Evolutionary conservation across 1,140 invertebrate genomes (phyloP).

Genomic region (Laupala kohalensis): DNA sequence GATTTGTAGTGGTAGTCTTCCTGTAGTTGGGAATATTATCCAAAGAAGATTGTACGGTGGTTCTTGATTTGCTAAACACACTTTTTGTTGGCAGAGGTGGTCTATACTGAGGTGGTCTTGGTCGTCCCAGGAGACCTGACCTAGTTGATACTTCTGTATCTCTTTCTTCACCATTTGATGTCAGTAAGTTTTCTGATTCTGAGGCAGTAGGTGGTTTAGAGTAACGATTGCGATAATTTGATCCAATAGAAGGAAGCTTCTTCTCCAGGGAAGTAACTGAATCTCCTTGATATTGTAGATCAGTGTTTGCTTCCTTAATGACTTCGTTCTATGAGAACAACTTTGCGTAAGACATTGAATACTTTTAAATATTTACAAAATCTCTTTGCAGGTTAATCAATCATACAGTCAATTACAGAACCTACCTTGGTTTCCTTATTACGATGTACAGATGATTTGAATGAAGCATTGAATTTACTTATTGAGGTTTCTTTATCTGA

Average conservation of each 20-base stretch:
- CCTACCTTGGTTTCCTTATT: neutral
- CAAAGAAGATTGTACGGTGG: neutral
- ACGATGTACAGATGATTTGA: neutral
- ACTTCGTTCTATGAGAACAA: no score
- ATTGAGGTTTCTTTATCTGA: neutral
- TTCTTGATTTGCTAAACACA: neutral
- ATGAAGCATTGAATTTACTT: neutral
- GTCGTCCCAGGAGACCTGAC: neutral
- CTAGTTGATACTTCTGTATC: neutral
- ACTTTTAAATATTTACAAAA: neutral
- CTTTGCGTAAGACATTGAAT: no score
- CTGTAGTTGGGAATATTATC: neutral
- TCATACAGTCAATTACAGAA: neutral
- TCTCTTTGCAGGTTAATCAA: neutral
- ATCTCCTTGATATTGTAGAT: no score
- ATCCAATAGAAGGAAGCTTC: neutral
- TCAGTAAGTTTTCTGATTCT: neutral
- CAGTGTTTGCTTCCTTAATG: no score
- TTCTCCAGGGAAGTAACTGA: no score
- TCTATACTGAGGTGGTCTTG: neutral
- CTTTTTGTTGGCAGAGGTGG: neutral
- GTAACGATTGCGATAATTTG: neutral
- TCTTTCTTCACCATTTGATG: neutral
- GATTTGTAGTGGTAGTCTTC: neutral
- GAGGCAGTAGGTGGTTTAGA: neutral